phyloP scores from a whole-genome alignment of 2,888 invertebrate species.

The Limnephilus auricula region DNA sequence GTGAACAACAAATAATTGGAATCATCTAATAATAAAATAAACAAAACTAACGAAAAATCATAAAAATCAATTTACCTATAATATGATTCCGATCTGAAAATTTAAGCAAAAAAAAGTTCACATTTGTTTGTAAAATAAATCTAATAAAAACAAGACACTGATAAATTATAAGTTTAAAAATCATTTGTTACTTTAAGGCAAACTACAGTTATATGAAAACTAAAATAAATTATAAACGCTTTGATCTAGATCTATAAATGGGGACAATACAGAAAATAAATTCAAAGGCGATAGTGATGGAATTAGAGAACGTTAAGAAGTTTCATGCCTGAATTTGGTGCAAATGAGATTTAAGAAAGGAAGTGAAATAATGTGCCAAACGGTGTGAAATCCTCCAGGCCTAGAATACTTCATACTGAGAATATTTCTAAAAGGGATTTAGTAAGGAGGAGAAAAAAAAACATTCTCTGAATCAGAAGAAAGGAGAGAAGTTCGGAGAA shows the following conservation, averaged over 20 bases:
- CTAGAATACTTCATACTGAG: not conserved
- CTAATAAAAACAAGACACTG: constrained; percentile 40
- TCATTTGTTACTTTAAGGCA: constrained; percentile 7
- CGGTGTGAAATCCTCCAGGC: not conserved
- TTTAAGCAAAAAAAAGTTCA: constrained; percentile 71
- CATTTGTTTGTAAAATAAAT: constrained; percentile 60
- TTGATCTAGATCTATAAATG: not conserved
- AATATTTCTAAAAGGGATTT: not conserved
- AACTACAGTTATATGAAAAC: not conserved
- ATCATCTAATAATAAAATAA: constrained; percentile 40
- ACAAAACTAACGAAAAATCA: constrained; percentile 50
- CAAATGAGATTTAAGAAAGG: not conserved
- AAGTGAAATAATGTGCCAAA: constrained; percentile 2
- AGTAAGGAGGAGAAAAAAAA: not conserved
- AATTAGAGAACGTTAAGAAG: not conserved
- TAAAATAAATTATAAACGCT: not conserved
- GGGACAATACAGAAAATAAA: constrained; percentile 15
- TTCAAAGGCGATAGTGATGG: not conserved
- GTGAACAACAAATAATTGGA: constrained; percentile 42
- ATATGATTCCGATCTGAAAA: constrained; percentile 80
- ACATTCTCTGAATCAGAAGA: not conserved
- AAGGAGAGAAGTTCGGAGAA: not conserved
- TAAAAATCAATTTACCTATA: constrained; percentile 74
- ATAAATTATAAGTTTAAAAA: constrained; percentile 1
- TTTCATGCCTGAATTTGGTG: not conserved